Conservation (phyloP, 2,797 vertebrate genomes). For the Sebastes trivittatus region DNA sequence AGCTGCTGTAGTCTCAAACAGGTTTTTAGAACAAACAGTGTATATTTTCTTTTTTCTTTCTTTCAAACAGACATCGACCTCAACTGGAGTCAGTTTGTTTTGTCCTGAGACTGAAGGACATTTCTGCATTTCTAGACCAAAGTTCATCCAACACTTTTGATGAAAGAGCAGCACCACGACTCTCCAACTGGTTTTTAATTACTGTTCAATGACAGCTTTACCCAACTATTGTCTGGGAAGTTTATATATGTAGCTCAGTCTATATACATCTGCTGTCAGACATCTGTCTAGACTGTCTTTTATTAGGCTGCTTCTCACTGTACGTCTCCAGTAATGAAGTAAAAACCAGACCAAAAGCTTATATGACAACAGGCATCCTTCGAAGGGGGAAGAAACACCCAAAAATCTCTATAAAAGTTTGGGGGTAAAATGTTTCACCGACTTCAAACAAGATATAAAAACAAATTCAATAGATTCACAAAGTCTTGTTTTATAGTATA, state of each 20-base stretch:
- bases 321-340: slow-evolving; percentile 35
- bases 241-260: neutral
- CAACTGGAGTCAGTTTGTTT: neutral
- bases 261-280: slow-evolving; percentile 23
- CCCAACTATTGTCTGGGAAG: neutral
- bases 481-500: neutral
- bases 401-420: slow-evolving; percentile 1
- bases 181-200: neutral
- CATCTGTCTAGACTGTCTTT: slow-evolving; percentile 57
- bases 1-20: neutral
- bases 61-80: neutral
- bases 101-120: neutral
- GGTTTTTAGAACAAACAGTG: neutral
- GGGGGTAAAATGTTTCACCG: neutral
- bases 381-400: neutral
- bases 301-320: slow-evolving; percentile 37
- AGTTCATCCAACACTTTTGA: neutral
- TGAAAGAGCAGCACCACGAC: neutral
- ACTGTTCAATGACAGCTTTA: neutral
- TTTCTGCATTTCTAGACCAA: neutral
- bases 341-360: slow-evolving; percentile 6
- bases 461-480: neutral
- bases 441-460: slow-evolving; percentile 17
- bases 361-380: neutral
- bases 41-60: neutral